phyloP scores from a whole-genome alignment of 2,797 vertebrate genomes.

The Crypturellus tataupa region DNA sequence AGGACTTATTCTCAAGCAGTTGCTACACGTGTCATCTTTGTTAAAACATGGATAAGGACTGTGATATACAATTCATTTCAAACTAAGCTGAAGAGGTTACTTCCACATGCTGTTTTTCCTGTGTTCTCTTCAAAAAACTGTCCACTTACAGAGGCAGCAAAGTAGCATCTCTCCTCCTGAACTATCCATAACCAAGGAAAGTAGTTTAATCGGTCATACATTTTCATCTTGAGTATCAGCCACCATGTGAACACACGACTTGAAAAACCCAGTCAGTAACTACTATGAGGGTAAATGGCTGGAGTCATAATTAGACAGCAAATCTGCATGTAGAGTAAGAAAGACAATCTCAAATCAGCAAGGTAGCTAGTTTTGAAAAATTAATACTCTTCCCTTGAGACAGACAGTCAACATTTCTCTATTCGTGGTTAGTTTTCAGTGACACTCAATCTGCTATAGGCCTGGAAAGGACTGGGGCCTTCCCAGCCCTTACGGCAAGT shows the following conservation, averaged over 20 bases:
- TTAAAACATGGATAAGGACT: neutral
- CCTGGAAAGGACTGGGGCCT: neutral
- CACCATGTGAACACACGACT: neutral
- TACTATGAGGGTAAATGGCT: neutral
- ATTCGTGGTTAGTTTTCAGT: neutral
- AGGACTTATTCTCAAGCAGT: neutral
- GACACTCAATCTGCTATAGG: neutral
- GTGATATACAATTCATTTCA: neutral
- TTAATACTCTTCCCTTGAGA: neutral
- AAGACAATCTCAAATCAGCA: neutral
- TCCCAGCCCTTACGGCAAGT: neutral
- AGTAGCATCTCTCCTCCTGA: neutral
- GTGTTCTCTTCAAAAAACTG: neutral
- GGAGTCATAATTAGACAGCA: neutral
- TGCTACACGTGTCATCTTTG: neutral
- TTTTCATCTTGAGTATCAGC: neutral
- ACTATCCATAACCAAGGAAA: neutral
- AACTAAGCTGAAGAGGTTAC: neutral
- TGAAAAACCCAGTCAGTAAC: neutral
- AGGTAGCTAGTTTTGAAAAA: neutral
- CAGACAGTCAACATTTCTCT: neutral
- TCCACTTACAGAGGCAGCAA: neutral
- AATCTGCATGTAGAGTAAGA: neutral
- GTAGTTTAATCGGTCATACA: neutral
- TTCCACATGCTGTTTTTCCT: neutral